Conservation (phyloP, 92 coral and sea anemone genomes). For the Zoanthus gigantus region DNA sequence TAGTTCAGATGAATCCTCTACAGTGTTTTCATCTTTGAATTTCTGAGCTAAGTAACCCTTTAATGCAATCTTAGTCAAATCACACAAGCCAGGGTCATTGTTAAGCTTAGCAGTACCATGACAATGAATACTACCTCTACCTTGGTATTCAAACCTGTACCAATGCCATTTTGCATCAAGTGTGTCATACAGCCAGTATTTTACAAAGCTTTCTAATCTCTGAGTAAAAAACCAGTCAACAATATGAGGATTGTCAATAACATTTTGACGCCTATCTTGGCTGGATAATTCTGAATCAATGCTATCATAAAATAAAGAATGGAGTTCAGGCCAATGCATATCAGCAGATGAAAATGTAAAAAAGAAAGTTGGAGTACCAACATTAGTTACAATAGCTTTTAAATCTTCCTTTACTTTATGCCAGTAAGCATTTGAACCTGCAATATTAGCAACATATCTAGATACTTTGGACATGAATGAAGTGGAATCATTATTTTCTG, state of each 20-base stretch:
- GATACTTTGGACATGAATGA: neutral
- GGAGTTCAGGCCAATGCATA: no score
- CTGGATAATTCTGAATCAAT: neutral
- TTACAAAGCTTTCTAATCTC: conserved; percentile 68
- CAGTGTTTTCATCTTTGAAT: neutral
- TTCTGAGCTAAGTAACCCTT: conserved; percentile 64
- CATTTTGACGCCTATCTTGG: conserved; percentile 60
- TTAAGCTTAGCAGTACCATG: conserved; percentile 64
- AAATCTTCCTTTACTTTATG: no score
- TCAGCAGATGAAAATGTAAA: neutral
- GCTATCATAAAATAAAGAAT: no score
- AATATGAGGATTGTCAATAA: conserved; percentile 74
- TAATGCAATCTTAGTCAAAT: conserved; percentile 54
- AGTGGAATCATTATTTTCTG: neutral
- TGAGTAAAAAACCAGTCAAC: conserved; percentile 76
- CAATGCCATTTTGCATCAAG: conserved; percentile 76
- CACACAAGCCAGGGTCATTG: conserved; percentile 73
- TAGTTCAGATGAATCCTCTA: conserved; percentile 8
- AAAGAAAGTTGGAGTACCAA: neutral
- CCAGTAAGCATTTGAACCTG: no score
- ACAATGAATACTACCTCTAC: neutral
- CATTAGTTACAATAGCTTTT: no score
- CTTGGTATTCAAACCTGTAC: conserved; percentile 72
- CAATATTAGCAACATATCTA: no score
- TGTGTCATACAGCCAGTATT: conserved; percentile 5